These are phyloP conservation scores for Seira sanloemensis DNA, from an alignment of 2,888 invertebrate genomes.

Conservation along the genomic window DNA sequence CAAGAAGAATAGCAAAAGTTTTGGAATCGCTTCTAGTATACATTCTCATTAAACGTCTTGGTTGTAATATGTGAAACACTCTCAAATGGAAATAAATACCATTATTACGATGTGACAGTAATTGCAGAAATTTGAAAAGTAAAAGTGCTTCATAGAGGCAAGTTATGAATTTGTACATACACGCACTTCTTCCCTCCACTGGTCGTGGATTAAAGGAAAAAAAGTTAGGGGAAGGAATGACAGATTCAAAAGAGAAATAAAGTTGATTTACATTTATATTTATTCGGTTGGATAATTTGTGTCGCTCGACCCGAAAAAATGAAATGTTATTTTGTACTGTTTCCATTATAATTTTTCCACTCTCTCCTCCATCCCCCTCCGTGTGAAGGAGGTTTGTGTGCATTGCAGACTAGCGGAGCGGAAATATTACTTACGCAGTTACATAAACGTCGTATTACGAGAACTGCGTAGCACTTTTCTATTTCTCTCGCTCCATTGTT, in stretches of 20 bases:
- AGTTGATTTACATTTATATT: slow-evolving; percentile 34
- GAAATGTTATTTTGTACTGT: neutral
- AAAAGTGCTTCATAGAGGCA: neutral
- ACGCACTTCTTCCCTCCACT: neutral
- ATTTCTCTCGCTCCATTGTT: slow-evolving; percentile 1
- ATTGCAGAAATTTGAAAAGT: slow-evolving; percentile 1
- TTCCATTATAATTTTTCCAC: neutral
- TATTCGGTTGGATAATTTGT: slow-evolving; percentile 32
- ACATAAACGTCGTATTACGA: neutral
- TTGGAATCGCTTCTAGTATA: neutral
- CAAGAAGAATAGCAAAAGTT: neutral
- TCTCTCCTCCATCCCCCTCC: neutral
- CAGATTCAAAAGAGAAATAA: neutral
- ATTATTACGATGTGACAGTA: slow-evolving; percentile 5
- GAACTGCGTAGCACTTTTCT: neutral
- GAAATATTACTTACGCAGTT: neutral
- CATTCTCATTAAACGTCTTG: neutral
- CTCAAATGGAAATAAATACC: neutral
- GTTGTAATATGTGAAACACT: neutral
- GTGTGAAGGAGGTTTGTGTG: neutral
- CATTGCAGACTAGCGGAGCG: neutral
- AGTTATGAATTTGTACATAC: neutral
- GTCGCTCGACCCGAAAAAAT: slow-evolving; percentile 18
- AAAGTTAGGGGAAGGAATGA: neutral
- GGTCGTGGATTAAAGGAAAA: neutral